A percentile compares a stretch with the other conserved stretches of the same genome.
Evolutionary conservation across 2,113 vertebrate genomes (phyloP).

Genomic region (Sceloporus tristichus): DNA sequence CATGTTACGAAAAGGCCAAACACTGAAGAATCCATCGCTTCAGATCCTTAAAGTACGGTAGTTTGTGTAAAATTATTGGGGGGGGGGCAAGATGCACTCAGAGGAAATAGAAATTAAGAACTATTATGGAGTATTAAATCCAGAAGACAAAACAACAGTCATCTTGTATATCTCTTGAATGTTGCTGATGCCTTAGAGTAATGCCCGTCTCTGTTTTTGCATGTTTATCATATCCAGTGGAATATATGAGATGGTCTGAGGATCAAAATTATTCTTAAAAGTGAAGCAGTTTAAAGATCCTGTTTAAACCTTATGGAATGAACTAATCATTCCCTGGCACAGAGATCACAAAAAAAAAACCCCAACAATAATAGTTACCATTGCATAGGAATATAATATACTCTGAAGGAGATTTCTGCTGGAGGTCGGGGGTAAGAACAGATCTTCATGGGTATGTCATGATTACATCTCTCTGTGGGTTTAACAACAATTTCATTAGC

Average conservation of each 20-base stretch:
- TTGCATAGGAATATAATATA: constrained; percentile 30
- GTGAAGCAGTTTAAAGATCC: constrained; percentile 46
- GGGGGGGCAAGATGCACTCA: neutral
- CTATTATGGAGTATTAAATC: neutral
- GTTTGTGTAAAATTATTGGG: neutral
- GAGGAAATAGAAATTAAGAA: neutral
- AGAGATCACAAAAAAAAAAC: constrained; percentile 56
- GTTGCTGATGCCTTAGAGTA: constrained; percentile 13
- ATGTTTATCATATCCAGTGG: neutral
- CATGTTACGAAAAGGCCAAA: neutral
- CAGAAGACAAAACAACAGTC: neutral
- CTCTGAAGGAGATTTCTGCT: constrained; percentile 36
- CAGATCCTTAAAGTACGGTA: neutral
- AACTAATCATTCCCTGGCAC: constrained; percentile 57
- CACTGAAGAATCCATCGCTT: constrained; percentile 10
- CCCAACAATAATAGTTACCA: constrained; percentile 24
- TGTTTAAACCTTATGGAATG: constrained; percentile 50
- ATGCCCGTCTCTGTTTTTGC: constrained; percentile 12
- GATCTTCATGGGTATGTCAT: neutral
- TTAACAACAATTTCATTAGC: constrained; percentile 52
- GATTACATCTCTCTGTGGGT: neutral
- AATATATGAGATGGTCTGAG: constrained; percentile 16
- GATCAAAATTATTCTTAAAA: constrained; percentile 39
- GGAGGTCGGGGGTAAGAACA: too few relatives aligned
- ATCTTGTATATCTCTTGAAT: neutral